phyloP scores from a whole-genome alignment of 2,888 invertebrate genomes.

The Adineta ricciae region DNA sequence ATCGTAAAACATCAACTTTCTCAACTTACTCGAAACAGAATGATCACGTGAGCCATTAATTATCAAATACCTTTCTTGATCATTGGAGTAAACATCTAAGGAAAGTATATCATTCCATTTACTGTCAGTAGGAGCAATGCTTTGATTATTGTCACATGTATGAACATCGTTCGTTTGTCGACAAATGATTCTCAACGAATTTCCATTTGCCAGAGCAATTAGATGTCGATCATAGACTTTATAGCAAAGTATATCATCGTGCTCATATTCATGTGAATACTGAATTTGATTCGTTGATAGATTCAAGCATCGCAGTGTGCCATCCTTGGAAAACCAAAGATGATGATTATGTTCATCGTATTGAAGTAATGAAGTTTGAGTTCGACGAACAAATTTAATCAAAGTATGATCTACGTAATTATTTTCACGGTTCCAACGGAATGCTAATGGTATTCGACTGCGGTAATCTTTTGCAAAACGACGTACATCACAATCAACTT shows the following conservation, averaged over 20 bases:
- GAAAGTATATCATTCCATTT: background rate
- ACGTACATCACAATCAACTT: background rate
- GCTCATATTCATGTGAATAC: background rate
- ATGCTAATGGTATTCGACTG: background rate
- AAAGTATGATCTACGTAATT: background rate
- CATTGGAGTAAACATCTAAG: background rate
- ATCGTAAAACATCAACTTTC: too few relatives aligned
- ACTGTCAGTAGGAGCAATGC: background rate
- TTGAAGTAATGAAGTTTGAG: background rate
- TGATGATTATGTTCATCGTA: background rate
- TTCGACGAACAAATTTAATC: background rate
- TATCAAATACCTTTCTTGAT: background rate
- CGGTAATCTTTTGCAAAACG: background rate
- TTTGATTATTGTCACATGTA: background rate
- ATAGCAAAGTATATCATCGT: background rate
- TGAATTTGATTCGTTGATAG: background rate
- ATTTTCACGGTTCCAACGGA: background rate
- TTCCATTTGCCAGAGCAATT: background rate
- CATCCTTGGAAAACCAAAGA: background rate
- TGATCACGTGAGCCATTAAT: background rate
- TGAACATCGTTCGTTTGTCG: background rate
- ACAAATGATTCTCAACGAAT: background rate
- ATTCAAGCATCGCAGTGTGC: background rate
- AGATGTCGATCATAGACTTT: background rate
- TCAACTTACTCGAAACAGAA: background rate